Conservation (phyloP, 2,888 invertebrate genomes). For the Balanococcus diminutus region DNA sequence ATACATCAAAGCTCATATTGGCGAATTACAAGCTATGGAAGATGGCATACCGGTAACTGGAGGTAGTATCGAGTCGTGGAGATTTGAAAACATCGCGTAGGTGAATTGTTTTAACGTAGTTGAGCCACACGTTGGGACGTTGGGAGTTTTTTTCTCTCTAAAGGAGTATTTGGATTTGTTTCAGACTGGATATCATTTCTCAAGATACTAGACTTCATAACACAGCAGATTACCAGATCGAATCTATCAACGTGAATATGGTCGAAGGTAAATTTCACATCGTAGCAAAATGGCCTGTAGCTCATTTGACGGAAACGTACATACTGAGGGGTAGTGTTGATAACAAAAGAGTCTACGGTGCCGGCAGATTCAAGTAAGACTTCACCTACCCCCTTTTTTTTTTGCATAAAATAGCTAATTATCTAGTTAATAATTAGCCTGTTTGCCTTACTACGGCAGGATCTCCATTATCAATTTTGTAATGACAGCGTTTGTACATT, state of each 20-base stretch:
- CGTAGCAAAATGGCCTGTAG: not conserved
- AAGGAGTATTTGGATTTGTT: not conserved
- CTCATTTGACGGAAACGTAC: constrained; percentile 7
- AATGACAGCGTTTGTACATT: not conserved
- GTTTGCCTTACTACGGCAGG: not conserved
- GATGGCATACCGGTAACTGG: constrained; percentile 42
- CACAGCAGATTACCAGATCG: not conserved
- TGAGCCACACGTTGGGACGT: no score
- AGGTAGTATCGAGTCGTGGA: constrained; percentile 42
- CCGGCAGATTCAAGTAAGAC: constrained; percentile 31
- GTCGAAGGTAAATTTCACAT: not conserved
- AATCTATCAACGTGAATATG: not conserved
- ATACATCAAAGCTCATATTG: not conserved
- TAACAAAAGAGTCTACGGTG: constrained; percentile 17
- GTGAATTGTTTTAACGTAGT: not conserved
- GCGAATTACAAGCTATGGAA: not conserved
- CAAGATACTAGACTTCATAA: constrained; percentile 21
- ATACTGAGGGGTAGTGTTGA: constrained; percentile 8
- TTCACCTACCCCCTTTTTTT: not conserved
- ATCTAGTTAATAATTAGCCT: not conserved
- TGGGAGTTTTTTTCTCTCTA: not conserved
- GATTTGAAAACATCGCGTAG: constrained; percentile 37
- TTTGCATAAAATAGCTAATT: no score
- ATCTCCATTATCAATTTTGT: constrained; percentile 21
- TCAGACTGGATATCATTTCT: constrained; percentile 36